Evolutionary conservation across 1,140 invertebrate genomes (phyloP), one percentile per base, ranked within the genome.

Genomic region (Drosophila willistoni): DNA sequence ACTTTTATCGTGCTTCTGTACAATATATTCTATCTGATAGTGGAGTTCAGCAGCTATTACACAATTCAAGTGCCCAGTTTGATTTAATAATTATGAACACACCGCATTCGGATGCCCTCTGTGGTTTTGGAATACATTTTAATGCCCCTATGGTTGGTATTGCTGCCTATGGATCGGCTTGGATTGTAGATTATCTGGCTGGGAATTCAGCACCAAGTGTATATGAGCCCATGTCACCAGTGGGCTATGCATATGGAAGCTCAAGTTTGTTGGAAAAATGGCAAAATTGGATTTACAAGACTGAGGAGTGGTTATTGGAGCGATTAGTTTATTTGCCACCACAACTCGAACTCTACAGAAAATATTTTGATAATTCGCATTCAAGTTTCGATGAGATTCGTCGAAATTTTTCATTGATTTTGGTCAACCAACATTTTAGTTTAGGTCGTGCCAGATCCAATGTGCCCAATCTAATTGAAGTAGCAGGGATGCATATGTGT

Each of bases 401-500:
- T 1, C 25, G 22, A n/a, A 77, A 82, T 14, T 82, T 91, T 51
- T 79, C 90, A 1, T 41, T 91, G 7, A 60, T 91, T n/a, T 61
- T 91, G 44, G 65, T 90, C 2, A 91, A 91, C 69, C 83, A 91
- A 51, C 90, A 91, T 25, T 87, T 90, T 42, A 80, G 81, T 5
- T 59, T 91, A 14, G 77, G 76, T 3, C 78, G 64, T 0, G 77
- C 81, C 0, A 61, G 83, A 19, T 85, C 90, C 0, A 85, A 85
- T 73, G 78, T 77, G 0, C 90, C 90, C 0, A 91, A 78, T 62
- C 47, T 87, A 7, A 73, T 91, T 3, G 90, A 91, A 64, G 86
- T 95, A 12, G 94, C 94, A 0, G 94, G 94, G 0, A 89, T 95
- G 66, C 94, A 95, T 73, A 80, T 92, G 86, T 13, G 7, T 91